phyloP scores from a whole-genome alignment of 2,797 vertebrate genomes.

The Fistularia tabacaria region DNA sequence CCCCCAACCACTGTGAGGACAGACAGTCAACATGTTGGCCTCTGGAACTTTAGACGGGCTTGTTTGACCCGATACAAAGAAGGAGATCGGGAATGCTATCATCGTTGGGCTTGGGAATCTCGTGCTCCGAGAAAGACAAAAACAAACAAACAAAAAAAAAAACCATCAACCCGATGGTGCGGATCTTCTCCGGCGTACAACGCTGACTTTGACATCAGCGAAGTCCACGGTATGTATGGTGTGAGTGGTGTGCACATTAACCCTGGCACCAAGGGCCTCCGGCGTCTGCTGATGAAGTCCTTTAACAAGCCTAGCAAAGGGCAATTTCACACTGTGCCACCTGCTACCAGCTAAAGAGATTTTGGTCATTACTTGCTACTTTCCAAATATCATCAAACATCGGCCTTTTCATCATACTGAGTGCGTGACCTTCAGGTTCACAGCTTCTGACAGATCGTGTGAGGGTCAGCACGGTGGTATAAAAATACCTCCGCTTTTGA shows the following conservation, averaged over 20 bases:
- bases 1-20: conserved; percentile 48
- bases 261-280: conserved; percentile 26
- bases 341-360: conserved; percentile 64
- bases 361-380: conserved; percentile 68
- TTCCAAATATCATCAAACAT: conserved; percentile 67
- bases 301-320: conserved; percentile 53
- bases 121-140: neutral
- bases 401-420: conserved; percentile 58
- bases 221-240: conserved; percentile 4
- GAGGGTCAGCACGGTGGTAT: conserved; percentile 44
- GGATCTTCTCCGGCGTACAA: too few species aligned
- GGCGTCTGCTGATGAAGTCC: conserved; percentile 40
- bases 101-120: neutral
- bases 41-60: conserved; percentile 35
- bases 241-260: conserved; percentile 31
- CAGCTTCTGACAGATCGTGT: conserved; percentile 45
- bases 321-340: conserved; percentile 54
- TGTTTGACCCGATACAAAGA: conserved; percentile 19
- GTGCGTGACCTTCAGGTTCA: conserved; percentile 60
- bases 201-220: too few species aligned
- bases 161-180: too few species aligned
- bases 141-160: neutral
- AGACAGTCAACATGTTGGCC: conserved; percentile 46
- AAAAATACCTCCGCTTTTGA: conserved; percentile 61
- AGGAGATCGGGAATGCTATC: neutral